phyloP scores from a whole-genome alignment of 2,797 vertebrate genomes.

The Paedocypris micromegethes region DNA sequence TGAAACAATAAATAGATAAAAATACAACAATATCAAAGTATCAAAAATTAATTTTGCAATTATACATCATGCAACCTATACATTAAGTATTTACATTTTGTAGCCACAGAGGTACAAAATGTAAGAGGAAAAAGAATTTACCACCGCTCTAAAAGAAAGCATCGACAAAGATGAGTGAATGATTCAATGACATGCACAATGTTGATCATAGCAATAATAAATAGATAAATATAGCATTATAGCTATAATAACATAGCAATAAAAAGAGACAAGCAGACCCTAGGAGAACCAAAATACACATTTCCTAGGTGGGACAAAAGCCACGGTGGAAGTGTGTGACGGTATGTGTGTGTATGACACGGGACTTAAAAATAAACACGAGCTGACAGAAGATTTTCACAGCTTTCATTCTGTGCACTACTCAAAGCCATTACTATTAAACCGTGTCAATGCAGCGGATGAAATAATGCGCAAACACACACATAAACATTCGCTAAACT shows the following conservation, averaged over 20 bases:
- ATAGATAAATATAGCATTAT: constrained; percentile 15
- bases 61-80: no score
- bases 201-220: background rate
- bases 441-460: constrained; percentile 8
- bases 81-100: no score
- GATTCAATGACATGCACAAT: constrained; percentile 6
- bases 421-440: constrained; percentile 48
- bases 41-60: no score
- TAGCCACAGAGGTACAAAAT: no score
- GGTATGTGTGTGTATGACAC: constrained; percentile 18
- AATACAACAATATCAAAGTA: no score
- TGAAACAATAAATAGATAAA: no score
- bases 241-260: no score
- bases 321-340: constrained; percentile 35
- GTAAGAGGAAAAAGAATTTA: no score
- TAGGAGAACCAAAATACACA: constrained; percentile 40
- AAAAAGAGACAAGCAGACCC: constrained; percentile 46
- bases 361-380: constrained; percentile 41
- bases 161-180: no score
- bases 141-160: no score
- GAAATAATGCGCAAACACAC: no score
- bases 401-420: constrained; percentile 41
- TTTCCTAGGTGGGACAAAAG: constrained; percentile 42
- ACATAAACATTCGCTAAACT: no score
- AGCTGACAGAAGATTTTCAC: constrained; percentile 44